A percentile compares a stretch with the other conserved stretches of the same genome.
phyloP scores from a whole-genome alignment of 2,113 vertebrate genomes.

The Machaerirhynchus nigripectus region DNA sequence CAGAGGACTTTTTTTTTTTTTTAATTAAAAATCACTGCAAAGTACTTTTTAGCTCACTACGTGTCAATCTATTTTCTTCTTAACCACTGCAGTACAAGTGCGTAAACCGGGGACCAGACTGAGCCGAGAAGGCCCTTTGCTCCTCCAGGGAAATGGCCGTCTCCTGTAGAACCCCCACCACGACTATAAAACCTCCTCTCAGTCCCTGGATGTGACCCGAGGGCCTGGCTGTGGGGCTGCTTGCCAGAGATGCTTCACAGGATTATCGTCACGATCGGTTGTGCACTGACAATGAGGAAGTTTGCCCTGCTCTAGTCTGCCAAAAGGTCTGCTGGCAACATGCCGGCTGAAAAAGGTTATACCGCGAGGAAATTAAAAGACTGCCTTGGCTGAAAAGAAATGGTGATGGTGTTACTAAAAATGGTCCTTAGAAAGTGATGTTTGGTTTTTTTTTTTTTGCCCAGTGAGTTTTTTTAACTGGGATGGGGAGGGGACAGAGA shows the following conservation, averaged over 20 bases:
- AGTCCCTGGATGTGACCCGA: slow-evolving; percentile 58
- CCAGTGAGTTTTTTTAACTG: slow-evolving; percentile 45
- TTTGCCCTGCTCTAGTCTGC: slow-evolving; percentile 64
- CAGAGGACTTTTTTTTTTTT: slow-evolving; percentile 57
- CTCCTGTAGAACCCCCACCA: slow-evolving; percentile 71
- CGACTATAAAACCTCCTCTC: slow-evolving; percentile 8
- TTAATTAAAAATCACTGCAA: slow-evolving; percentile 73
- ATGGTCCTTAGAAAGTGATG: slow-evolving; percentile 76
- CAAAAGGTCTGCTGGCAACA: slow-evolving; percentile 67
- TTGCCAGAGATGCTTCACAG: slow-evolving; percentile 56
- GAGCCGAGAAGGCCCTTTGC: slow-evolving; percentile 38
- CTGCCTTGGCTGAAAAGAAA: slow-evolving; percentile 75
- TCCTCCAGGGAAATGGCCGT: slow-evolving; percentile 59
- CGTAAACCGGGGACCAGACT: slow-evolving; percentile 66
- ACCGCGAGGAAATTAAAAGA: slow-evolving; percentile 74
- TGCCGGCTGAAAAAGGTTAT: slow-evolving; percentile 69
- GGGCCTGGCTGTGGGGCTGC: slow-evolving; percentile 46
- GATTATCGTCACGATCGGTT: slow-evolving; percentile 30
- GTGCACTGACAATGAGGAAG: slow-evolving; percentile 62
- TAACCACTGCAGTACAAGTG: slow-evolving; percentile 75
- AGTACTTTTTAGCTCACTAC: slow-evolving; percentile 57
- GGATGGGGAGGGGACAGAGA: background rate
- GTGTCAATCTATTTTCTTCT: slow-evolving; percentile 28
- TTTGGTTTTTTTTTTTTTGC: slow-evolving; percentile 12
- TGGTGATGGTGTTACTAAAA: slow-evolving; percentile 76